Evolutionary conservation across 1,140 invertebrate species (phyloP), one percentile per base, ranked within the genome.

Genomic region (Hyles euphorbiae): DNA sequence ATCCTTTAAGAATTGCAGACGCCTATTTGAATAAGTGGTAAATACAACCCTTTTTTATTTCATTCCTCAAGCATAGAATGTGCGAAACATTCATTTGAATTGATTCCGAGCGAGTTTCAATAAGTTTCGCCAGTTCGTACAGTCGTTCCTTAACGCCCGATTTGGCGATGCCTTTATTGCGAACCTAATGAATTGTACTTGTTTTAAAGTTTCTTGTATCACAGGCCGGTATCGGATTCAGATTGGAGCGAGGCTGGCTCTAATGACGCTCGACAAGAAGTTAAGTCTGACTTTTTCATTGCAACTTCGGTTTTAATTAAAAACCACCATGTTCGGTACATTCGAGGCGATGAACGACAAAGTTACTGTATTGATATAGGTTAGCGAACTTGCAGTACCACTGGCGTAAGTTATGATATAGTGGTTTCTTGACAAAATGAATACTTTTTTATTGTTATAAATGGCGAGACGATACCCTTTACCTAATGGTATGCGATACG

Each of bases 121-220:
- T 68, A 68, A 74, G 67, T 65, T 68, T 54, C 53, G 57, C 43
- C 48, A 34, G 54, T 63, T 54, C 48, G 51, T 68, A 65, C 58
- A 57, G 58, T 59, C 63, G 64, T 67, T 65, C 55, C 64, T 69
- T 69, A 60, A 67, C 69, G 69, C 51, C 57, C 58, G 70, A 75
- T 76, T 70, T 70, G 66, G 63, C 67, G 63, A 76, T 77, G 71
- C 73, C 70, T 75, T 73, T 72, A 75, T 76, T 74, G 65, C 60
- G 58, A 67, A 67, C 61, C 76, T 81, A 83, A 83, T 80, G 74
- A 84, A 84, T 80, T 76, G 78, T 74, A 80, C 68, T 83, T 75
- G 78, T 76, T 76, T 61, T 67, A 74, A 77, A 81, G 70, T 80
- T 82, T 60, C 68, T 74, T 71, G 70, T 81, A 76, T 77, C 73